Evolutionary conservation across 2,888 invertebrate species (phyloP), one percentile per base, ranked within the genome.

Genomic region (Stenodera caucasica): DNA sequence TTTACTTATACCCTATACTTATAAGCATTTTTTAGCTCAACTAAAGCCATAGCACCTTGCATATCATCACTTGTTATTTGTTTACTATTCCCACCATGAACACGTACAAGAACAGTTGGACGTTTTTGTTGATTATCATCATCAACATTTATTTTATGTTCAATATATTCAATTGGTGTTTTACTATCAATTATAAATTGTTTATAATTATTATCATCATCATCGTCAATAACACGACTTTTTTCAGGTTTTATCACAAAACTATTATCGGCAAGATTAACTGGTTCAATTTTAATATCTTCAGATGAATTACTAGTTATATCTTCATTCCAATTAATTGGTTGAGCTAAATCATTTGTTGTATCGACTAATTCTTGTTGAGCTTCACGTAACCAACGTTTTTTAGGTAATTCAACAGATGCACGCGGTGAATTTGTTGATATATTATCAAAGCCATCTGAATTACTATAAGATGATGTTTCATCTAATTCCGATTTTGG

Each of bases 1-100:
- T 26, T 29, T 58, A 29, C 51, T 64, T 58, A 68, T 52, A 68
- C 57, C 65, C 76, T 75, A 65, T 75, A 76, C 55, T 74, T 75
- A 67, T 72, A 72, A 60, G 73, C 74, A 67, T 78, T 83, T 35
- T 85, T 84, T 49, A 87, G 74, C 74, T 86, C 84, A 75, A 87
- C 86, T 18, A 87, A 77, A 37, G 86, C 86, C 73, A 87, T 81
- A 37, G 86, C 86, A 21, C 86, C 85, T 65, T 86, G 80, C 82
- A 85, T 85, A 70, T 86, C 75, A 73, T 80, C 77, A 61, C 72
- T 74, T 0, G 78, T 76, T 56, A 79, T 76, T 58, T 77, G 75
- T 63, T 75, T 75, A 55, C 73, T 75, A 55, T 75, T 74, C 40
- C 81, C 80, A 35, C 82, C 82, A 63, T 77, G 77, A 7, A 77